Evolutionary conservation across 2,888 invertebrate genomes (phyloP).

Genomic region (Resseliella maxima): DNA sequence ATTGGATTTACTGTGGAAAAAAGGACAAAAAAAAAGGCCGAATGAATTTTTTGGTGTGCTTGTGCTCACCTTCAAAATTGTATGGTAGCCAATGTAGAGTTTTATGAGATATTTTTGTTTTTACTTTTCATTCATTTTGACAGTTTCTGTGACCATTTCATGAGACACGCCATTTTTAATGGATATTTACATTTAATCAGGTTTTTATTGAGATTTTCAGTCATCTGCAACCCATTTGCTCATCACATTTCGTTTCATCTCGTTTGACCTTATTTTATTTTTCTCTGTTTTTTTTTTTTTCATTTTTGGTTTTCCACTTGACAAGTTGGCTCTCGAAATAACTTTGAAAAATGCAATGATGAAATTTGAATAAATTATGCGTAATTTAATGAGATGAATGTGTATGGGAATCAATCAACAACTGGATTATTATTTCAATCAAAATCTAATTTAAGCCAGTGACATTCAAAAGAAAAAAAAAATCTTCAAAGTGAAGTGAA

Average conservation of each 20-base stretch:
- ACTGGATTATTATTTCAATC: neutral
- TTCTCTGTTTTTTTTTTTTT: neutral
- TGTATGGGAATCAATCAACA: neutral
- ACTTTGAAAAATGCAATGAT: no score
- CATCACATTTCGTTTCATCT: neutral
- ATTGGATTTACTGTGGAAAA: neutral
- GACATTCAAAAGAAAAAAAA: neutral
- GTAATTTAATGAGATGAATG: neutral
- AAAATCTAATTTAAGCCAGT: neutral
- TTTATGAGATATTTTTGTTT: neutral
- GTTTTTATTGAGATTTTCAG: neutral
- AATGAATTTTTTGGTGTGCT: no score
- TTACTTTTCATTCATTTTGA: no score
- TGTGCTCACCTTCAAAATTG: neutral
- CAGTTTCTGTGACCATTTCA: neutral
- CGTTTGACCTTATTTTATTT: neutral
- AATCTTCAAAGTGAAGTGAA: neutral
- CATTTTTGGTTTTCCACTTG: no score
- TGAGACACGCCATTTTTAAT: neutral
- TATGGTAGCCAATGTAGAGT: no score
- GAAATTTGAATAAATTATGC: neutral
- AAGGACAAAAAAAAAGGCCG: no score
- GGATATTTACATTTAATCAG: no score
- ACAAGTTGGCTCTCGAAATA: no score
- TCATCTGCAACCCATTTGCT: slow-evolving; percentile 17